Base-by-base conservation (phyloP, 2,113 vertebrate species). In the Pseudopodoces humilis region DNA sequence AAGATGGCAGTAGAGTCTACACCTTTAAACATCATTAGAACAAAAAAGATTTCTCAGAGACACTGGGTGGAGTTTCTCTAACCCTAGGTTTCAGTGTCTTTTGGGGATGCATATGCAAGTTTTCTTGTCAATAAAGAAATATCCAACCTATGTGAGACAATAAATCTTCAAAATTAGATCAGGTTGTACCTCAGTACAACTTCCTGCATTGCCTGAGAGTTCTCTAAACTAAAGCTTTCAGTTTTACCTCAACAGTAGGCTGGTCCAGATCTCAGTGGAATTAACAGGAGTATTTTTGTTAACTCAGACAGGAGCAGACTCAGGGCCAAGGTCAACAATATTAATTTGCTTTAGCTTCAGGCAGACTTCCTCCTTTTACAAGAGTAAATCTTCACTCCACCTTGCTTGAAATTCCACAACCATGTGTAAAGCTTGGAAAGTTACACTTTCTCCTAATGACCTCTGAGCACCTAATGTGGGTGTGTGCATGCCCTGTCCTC, bases 281-380 rank as follows among this genome's bases (percentile, higher is more conserved):
- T 84, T 88, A 70, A 74, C 56, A 86, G 79, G 63, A 78, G 27
- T 47, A 83, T 88, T 90, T 92, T 47, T 77, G 35, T 86, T 70
- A 85, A 59, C 55, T 90, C 41, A 86, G 47, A 74, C 43, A 58
- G 72, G 35, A 83, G 68, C 79, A 81, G 60, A 95, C 68, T 47
- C 44, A 83, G 27, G 47, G 64, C 83, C 86, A 93, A 90, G 68
- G 88, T 92, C 92, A 95, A 72, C 78, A 90, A 62, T 44, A 91
- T 25, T 94, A 80, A 91, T 90, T 94, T 92, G 43, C 46, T 94
- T 74, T 86, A 55, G 75, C 81, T 97, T 92, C 53, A 83, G 78
- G 74, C 70, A 92, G 55, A 62, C n/a, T 92, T 91, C 58, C 53
- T 91, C n/a, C 49, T 58, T 85, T 92, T 92, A 58, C 35, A 63